Conservation (phyloP, 2,797 vertebrate species). For the Rousettus madagascariensis region DNA sequence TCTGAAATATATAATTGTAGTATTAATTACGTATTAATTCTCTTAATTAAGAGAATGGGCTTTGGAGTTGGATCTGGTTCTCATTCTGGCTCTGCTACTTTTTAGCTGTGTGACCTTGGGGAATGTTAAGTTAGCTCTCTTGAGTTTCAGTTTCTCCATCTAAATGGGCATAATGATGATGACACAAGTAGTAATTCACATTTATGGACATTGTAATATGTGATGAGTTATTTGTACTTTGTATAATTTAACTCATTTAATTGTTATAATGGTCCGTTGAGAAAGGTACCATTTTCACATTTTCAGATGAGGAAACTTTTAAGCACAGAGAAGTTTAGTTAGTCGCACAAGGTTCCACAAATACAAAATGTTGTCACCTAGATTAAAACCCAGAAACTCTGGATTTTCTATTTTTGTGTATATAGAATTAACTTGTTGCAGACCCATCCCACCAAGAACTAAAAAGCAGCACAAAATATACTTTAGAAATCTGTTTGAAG, state of each 20-base stretch:
- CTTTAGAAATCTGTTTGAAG: slow-evolving; percentile 5
- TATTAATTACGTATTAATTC: too few relatives aligned
- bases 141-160: slow-evolving; percentile 59
- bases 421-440: neutral
- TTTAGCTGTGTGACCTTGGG: slow-evolving; percentile 29
- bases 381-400: neutral
- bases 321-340: neutral
- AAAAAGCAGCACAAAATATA: neutral
- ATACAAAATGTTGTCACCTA: neutral
- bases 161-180: neutral
- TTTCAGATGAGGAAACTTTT: neutral
- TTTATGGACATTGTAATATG: neutral
- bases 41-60: neutral
- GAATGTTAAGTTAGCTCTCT: slow-evolving; percentile 72
- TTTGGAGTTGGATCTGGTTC: neutral
- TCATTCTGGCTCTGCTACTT: neutral
- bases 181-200: slow-evolving; percentile 66
- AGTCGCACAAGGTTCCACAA: neutral
- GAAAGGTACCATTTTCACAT: neutral
- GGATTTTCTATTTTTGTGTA: neutral
- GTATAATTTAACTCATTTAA: slow-evolving; percentile 17
- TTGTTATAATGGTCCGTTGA: neutral
- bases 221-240: neutral
- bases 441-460: neutral
- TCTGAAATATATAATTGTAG: too few relatives aligned